Conservation (phyloP, 1,140 invertebrate species). For the Zophobas morio region DNA sequence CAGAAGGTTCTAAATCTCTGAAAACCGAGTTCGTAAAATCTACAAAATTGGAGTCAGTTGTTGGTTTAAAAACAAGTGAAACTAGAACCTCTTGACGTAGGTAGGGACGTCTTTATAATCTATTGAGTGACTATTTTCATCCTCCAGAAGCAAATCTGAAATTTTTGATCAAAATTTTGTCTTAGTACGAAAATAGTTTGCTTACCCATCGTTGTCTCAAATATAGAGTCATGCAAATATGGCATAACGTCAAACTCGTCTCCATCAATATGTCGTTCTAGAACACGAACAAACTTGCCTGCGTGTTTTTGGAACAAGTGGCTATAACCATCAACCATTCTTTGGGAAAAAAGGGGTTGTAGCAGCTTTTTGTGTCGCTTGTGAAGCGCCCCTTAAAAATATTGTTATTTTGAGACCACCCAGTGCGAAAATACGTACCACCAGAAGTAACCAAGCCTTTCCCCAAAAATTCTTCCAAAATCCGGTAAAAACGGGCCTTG, state of each 20-base stretch:
- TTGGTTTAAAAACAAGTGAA: neutral
- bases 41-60: neutral
- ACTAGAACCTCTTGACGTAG: slow-evolving; percentile 40
- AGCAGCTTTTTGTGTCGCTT: slow-evolving; percentile 48
- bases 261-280: slow-evolving; percentile 19
- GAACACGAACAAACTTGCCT: slow-evolving; percentile 31
- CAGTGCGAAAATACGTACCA: neutral
- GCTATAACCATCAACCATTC: slow-evolving; percentile 45
- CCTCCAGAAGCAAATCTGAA: slow-evolving; percentile 51
- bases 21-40: slow-evolving; percentile 25
- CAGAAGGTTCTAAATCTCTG: slow-evolving; percentile 41
- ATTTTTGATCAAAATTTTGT: neutral
- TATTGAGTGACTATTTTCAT: slow-evolving; percentile 43
- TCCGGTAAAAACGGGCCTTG: slow-evolving; percentile 11
- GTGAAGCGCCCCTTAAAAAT: slow-evolving; percentile 40
- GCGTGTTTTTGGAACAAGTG: slow-evolving; percentile 52
- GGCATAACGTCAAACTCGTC: slow-evolving; percentile 47
- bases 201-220: slow-evolving; percentile 51
- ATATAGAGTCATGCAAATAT: slow-evolving; percentile 46
- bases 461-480: slow-evolving; percentile 27
- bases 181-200: neutral
- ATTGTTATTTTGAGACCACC: neutral
- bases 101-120: slow-evolving; percentile 50
- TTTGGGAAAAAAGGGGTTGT: slow-evolving; percentile 51
- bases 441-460: slow-evolving; percentile 20